Evolutionary conservation across 2,888 invertebrate genomes (phyloP).

Genomic region (Osmoderma eremita): DNA sequence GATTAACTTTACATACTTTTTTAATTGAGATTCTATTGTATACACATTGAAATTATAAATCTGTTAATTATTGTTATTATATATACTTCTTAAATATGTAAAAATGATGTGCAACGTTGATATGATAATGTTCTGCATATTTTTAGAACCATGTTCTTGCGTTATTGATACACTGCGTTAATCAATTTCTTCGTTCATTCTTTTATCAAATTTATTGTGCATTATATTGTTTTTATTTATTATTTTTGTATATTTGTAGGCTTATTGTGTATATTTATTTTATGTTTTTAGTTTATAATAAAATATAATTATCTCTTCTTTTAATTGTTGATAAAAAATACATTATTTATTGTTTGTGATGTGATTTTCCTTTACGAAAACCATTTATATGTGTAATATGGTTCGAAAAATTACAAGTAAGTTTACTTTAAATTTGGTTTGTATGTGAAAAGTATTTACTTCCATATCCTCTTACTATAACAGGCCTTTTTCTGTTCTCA

Average conservation of each 20-base stretch:
- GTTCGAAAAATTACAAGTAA: no score
- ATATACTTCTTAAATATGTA: slow-evolving; percentile 9
- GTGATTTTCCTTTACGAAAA: slow-evolving; percentile 7
- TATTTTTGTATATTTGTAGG: slow-evolving; percentile 37
- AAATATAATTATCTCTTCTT: slow-evolving; percentile 37
- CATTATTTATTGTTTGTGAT: slow-evolving; percentile 33
- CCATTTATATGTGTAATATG: not conserved
- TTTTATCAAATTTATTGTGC: slow-evolving; percentile 18
- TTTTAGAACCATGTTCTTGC: slow-evolving; percentile 33
- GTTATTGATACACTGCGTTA: slow-evolving; percentile 21
- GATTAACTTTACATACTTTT: slow-evolving; percentile 33
- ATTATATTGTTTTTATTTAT: slow-evolving; percentile 34
- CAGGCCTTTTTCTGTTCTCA: no score
- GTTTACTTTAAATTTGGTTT: no score
- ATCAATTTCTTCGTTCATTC: slow-evolving; percentile 19
- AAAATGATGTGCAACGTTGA: not conserved
- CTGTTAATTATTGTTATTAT: slow-evolving; percentile 5
- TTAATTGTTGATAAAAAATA: slow-evolving; percentile 37
- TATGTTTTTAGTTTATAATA: slow-evolving; percentile 35
- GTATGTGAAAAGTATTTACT: no score
- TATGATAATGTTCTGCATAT: slow-evolving; percentile 20
- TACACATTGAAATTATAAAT: slow-evolving; percentile 6
- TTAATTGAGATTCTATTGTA: slow-evolving; percentile 38
- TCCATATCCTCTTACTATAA: no score
- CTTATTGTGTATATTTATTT: slow-evolving; percentile 37